Base-by-base conservation (phyloP, 23 tunicate genomes). In the Aplidium turbinatum region DNA sequence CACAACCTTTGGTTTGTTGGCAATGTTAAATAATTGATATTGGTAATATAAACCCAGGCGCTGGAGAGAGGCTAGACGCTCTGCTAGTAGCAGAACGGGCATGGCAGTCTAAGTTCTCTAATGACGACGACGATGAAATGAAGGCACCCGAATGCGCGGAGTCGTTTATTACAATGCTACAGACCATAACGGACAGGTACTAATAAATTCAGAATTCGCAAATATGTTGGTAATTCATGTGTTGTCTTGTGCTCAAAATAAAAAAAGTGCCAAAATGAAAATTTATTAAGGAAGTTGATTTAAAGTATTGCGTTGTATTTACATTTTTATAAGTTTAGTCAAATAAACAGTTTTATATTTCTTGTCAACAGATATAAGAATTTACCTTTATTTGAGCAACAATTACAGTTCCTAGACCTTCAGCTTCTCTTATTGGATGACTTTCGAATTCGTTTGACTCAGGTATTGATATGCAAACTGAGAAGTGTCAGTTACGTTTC, bases 71-170 rank as follows among this genome's bases (percentile, higher is more conserved):
- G 45, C 52, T 91, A 19, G 97, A 91, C 55, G 52, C 82, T 5
- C 50, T 91, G 42, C 52, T 84, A 1, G 47, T 85, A 20, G 68
- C 91, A 1, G 78, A 82, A n/a, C 55, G 84, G 20, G 83, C 86
- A 0, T 91, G 97, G 97, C 31, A 58, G 29, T 50, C 91, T 31
- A 69, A 84, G 31, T 58, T n/a, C 3, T 63, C 38, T 35, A 79
- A 56, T 0, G 82, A 63, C 13, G 83, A 69, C 6, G 16, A 39
- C 20, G 97, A 91, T 51, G 97, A 91, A 33, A 58, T 70, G 73
- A 84, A 67, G 77, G 70, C 83, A 29, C 97, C 97, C 0, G 77
- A 85, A 63, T 91, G 97, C 69, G 82, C 97, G 28, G 97, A 91
- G 51, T 61, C 82, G 34, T 81, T 91, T 48, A 57, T 91, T 29